phyloP scores from a whole-genome alignment of 2,888 invertebrate genomes.

The Prionchulus punctatus region DNA sequence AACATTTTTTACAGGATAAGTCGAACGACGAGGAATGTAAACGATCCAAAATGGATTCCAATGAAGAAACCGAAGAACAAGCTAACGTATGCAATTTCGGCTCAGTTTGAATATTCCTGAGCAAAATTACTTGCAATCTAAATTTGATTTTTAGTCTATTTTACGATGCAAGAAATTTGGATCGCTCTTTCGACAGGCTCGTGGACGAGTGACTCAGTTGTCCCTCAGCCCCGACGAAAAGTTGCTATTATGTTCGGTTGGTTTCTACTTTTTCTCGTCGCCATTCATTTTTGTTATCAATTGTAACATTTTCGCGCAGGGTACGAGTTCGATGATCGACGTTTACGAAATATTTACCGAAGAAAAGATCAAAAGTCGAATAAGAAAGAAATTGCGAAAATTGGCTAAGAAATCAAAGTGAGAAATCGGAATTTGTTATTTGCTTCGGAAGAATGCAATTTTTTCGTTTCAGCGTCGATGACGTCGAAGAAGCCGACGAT shows the following conservation, averaged over 20 bases:
- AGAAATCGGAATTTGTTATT: background rate
- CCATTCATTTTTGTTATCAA: background rate
- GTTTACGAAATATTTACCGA: conserved; percentile 60
- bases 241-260: conserved; percentile 55
- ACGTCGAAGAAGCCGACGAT: background rate
- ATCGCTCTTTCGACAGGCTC: conserved; percentile 56
- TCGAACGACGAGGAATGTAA: too few relatives aligned
- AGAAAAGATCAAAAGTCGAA: conserved; percentile 57
- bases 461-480: background rate
- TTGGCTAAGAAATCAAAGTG: conserved; percentile 20
- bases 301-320: conserved; percentile 41
- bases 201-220: conserved; percentile 60
- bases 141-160: conserved; percentile 46
- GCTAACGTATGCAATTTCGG: too few relatives aligned
- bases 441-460: background rate
- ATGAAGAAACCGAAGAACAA: too few relatives aligned
- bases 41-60: too few relatives aligned
- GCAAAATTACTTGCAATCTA: too few relatives aligned
- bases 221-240: conserved; percentile 53
- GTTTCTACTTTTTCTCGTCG: conserved; percentile 12
- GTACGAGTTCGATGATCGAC: conserved; percentile 62
- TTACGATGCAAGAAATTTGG: conserved; percentile 62
- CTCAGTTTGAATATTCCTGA: too few relatives aligned
- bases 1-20: too few relatives aligned
- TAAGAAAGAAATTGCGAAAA: conserved; percentile 53